Percentiles rank a stretch among this genome's conserved stretches.
Conservation (phyloP, 2,888 invertebrate genomes). For the Ormyrus pomaceus region DNA sequence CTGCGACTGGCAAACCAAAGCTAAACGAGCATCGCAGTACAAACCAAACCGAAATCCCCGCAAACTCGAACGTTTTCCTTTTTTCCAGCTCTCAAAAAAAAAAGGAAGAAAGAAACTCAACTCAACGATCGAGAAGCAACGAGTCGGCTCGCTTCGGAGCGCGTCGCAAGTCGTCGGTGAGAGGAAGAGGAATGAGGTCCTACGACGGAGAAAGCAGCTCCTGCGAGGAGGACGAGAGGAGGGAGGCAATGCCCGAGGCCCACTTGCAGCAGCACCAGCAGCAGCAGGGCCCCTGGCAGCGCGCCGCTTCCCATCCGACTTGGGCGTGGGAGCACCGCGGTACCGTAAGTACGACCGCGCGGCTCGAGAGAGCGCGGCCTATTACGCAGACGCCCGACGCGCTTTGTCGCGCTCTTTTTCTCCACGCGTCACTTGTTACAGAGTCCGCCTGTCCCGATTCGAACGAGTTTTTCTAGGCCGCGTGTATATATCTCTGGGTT, state of each 20-base stretch:
- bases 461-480: no score
- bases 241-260: slow-evolving; percentile 69
- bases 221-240: slow-evolving; percentile 73
- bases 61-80: no score
- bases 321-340: slow-evolving; percentile 74
- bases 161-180: neutral
- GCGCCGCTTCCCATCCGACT: slow-evolving; percentile 70
- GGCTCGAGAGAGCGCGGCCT: neutral
- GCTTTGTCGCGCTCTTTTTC: no score
- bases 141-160: neutral
- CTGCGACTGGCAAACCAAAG: no score
- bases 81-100: neutral
- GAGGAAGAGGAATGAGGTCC: slow-evolving; percentile 68
- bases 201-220: slow-evolving; percentile 75
- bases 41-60: no score
- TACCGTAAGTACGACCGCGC: slow-evolving; percentile 61
- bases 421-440: no score
- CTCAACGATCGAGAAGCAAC: neutral
- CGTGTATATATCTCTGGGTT: no score
- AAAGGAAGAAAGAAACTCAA: neutral
- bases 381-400: no score
- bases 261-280: slow-evolving; percentile 64
- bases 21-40: no score
- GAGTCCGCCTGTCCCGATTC: no score
- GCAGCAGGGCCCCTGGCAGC: slow-evolving; percentile 67